phyloP scores from a whole-genome alignment of 2,888 invertebrate genomes.

The Argyresthia albistria region DNA sequence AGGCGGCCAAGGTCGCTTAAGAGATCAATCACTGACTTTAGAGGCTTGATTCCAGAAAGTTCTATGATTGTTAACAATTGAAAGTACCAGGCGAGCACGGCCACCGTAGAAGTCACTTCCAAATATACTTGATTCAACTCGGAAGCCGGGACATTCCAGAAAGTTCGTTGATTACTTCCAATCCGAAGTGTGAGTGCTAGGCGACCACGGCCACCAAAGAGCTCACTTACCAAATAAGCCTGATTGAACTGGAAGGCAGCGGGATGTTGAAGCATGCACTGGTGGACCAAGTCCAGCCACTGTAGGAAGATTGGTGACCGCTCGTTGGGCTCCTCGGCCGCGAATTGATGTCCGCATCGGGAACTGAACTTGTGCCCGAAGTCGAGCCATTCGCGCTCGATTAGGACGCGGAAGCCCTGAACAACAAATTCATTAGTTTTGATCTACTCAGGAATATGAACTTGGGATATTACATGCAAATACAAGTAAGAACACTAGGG shows the following conservation, averaged over 20 bases:
- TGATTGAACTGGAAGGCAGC: conserved; percentile 97
- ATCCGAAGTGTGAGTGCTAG: not conserved
- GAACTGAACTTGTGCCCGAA: conserved; percentile 99
- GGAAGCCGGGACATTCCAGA: conserved; percentile 74
- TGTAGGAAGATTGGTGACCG: conserved; percentile 97
- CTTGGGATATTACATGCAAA: too few relatives aligned
- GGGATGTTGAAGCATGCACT: conserved; percentile 89
- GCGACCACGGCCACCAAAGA: not conserved
- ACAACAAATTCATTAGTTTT: not conserved
- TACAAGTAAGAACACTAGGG: too few relatives aligned
- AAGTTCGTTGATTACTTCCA: too few relatives aligned
- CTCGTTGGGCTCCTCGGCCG: conserved; percentile 92
- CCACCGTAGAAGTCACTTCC: too few relatives aligned
- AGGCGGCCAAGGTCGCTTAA: too few relatives aligned
- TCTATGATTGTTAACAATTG: too few relatives aligned
- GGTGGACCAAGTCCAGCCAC: conserved; percentile 97
- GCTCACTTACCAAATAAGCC: conserved; percentile 84
- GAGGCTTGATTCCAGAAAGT: too few relatives aligned
- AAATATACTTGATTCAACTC: conserved; percentile 95
- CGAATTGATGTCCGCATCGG: conserved; percentile 88
- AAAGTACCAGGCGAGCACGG: not conserved
- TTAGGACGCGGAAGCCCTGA: conserved; percentile 92
- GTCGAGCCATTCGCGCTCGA: conserved; percentile 97
- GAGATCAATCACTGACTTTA: too few relatives aligned
- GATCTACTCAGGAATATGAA: too few relatives aligned